Evolutionary conservation across 2,888 invertebrate genomes (phyloP).

Genomic region (Drosophila rubida): DNA sequence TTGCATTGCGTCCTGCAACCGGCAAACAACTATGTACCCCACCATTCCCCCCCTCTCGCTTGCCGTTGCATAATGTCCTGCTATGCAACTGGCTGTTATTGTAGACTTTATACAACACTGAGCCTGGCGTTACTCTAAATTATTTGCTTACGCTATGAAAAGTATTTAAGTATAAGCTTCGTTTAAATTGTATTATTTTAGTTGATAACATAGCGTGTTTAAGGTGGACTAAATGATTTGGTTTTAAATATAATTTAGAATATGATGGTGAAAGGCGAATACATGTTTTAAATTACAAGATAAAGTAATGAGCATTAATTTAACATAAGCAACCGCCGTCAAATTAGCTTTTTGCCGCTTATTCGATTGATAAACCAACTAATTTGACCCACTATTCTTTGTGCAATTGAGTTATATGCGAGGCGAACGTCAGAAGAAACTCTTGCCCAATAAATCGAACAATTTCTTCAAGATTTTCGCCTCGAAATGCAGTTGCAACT

Average conservation of each 20-base stretch:
- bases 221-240: too few species aligned
- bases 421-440: background rate
- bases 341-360: too few species aligned
- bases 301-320: too few species aligned
- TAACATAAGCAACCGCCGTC: too few species aligned
- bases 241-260: too few species aligned
- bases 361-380: background rate
- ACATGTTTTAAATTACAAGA: too few species aligned
- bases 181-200: background rate
- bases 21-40: conserved; percentile 5
- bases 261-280: too few species aligned
- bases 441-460: conserved; percentile 15
- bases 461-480: background rate
- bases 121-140: background rate
- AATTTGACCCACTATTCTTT: background rate
- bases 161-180: background rate
- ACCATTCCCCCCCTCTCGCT: background rate
- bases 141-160: background rate
- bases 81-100: background rate
- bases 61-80: background rate
- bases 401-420: background rate
- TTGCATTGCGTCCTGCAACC: conserved; percentile 38
- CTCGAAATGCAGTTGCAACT: conserved; percentile 18
- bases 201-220: too few species aligned
- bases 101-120: background rate